Percentiles rank a stretch among this genome's conserved stretches.
Conservation (phyloP, 2,888 invertebrate species). For the Strigamia transsilvanica region DNA sequence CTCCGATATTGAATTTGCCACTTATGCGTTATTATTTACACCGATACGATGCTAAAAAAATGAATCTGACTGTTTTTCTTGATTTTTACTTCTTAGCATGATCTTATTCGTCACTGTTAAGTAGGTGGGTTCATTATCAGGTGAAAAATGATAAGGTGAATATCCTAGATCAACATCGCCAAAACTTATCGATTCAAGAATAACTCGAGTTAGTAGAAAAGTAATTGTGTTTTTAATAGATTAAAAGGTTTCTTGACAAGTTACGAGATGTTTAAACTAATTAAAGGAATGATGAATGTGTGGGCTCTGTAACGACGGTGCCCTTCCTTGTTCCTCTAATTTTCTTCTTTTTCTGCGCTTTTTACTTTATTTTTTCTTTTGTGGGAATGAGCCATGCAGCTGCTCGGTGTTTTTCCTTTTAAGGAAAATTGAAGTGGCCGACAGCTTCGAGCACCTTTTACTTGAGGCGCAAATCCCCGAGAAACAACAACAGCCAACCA, state of each 20-base stretch:
- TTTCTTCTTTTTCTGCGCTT: constrained; percentile 27
- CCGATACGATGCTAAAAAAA: background rate
- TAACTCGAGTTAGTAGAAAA: background rate
- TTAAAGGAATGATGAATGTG: constrained; percentile 11
- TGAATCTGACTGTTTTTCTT: background rate
- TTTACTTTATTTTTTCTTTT: background rate
- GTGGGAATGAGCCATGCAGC: constrained; percentile 25
- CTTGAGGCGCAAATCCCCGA: constrained; percentile 11
- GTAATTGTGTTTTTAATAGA: background rate
- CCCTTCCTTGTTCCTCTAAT: constrained; percentile 15
- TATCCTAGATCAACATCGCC: background rate
- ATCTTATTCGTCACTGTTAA: background rate
- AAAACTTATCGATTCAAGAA: background rate
- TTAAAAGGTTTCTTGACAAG: background rate
- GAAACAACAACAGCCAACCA: constrained; percentile 18
- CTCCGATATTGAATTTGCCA: background rate
- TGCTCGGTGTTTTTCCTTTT: constrained; percentile 38
- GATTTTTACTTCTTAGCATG: background rate
- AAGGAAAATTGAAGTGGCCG: constrained; percentile 44
- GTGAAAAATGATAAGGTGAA: constrained; percentile 13
- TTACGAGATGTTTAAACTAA: background rate
- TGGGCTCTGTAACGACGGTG: background rate
- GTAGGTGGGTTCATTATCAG: constrained; percentile 9
- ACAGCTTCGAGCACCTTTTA: constrained; percentile 31
- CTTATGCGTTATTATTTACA: background rate